Evolutionary conservation across 2,888 invertebrate species (phyloP), one percentile per base, ranked within the genome.

Genomic region (Druceiella hillmani): DNA sequence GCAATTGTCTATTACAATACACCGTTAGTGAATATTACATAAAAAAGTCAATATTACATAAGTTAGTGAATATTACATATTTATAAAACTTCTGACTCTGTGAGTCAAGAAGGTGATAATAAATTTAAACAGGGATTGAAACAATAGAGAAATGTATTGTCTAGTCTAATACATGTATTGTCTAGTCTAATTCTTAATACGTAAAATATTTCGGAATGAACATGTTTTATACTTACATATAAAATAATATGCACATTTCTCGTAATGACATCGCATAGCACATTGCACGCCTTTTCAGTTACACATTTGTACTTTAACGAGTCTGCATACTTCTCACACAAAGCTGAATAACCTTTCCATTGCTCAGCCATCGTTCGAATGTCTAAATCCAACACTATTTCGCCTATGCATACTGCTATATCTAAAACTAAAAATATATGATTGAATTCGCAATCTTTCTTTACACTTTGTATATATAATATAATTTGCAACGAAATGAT

Each of bases 341-440:
- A 54, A 16, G 54, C 47, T 3, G 60, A 61, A 46, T 61, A 73
- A 0, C 63, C 66, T 48, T 75, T 76, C 75, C 75, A 76, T 46
- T 74, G 74, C 33, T 72, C 73, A 0, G 69, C 70, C 66, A 74
- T 66, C 0, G 73, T 68, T 50, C 74, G 76, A 1, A 72, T 59
- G 54, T 75, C 76, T 30, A 76, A 52, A 2, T 55, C 57, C 29
- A 66, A 62, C 2, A 74, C 64, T 22, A 69, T 55, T 45, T 66
- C 62, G 3, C 73, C 71, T 26, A 75, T 70, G 43, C 59, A 57
- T 38, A 70, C 53, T 44, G 75, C 64, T 13, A 66, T 59, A 26
- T 66, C 56, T 43, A 76, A 50, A 41, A 67, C 75, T 75, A 53
- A 29, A 63, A 60, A 16, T 12, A 15, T 24, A 15, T 26, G n/a